Evolutionary conservation across 1,140 invertebrate species (phyloP).

Genomic region (Microplitis demolitor): DNA sequence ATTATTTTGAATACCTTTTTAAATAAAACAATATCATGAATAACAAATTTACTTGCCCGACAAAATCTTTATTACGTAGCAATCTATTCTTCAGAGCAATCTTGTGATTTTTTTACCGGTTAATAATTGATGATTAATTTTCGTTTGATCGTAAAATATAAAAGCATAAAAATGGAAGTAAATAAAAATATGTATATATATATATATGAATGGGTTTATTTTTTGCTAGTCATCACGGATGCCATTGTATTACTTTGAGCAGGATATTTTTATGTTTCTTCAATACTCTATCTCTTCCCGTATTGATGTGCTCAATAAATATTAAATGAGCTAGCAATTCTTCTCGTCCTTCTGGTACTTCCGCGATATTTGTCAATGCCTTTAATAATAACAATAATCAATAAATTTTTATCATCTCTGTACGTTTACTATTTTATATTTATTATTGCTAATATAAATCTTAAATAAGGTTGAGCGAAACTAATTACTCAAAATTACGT

Average conservation of each 20-base stretch:
- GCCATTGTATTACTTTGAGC: constrained; percentile 34
- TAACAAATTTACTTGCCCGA: too few relatives aligned
- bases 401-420: neutral
- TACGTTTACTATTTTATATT: neutral
- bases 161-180: too few relatives aligned
- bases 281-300: constrained; percentile 5
- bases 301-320: constrained; percentile 34
- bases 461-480: too few relatives aligned
- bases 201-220: neutral
- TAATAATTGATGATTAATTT: neutral
- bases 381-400: constrained; percentile 16
- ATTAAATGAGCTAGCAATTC: constrained; percentile 22
- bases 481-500: too few relatives aligned
- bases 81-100: too few relatives aligned
- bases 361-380: constrained; percentile 38
- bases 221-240: constrained; percentile 19
- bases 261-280: constrained; percentile 34
- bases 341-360: constrained; percentile 30
- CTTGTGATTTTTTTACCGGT: too few relatives aligned
- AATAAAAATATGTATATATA: neutral
- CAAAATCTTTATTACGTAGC: too few relatives aligned
- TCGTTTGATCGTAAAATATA: neutral
- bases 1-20: neutral
- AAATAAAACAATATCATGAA: too few relatives aligned
- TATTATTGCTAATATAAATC: neutral